Conservation (phyloP, 2,113 vertebrate genomes). For the Ancistrus triradiatus region DNA sequence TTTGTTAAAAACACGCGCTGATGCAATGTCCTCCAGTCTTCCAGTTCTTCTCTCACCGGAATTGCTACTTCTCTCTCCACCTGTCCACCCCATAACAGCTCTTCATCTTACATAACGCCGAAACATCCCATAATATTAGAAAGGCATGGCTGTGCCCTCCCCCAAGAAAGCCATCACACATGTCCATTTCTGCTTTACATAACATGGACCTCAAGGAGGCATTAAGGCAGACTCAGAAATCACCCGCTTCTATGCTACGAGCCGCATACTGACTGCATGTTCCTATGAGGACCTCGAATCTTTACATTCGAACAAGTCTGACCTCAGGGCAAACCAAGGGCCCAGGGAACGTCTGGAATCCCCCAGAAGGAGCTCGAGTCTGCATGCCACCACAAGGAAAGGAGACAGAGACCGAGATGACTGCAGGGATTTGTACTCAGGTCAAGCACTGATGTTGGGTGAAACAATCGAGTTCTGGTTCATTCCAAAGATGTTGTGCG, state of each 20-base stretch:
- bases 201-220: not conserved
- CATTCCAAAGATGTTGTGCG: too few species aligned
- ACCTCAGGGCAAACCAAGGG: too few species aligned
- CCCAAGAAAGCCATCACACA: not conserved
- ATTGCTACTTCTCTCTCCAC: not conserved
- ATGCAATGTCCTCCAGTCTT: not conserved
- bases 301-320: too few species aligned
- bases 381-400: too few species aligned
- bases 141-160: not conserved
- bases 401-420: too few species aligned
- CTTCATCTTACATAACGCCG: not conserved
- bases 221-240: not conserved
- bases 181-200: not conserved
- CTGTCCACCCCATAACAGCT: not conserved
- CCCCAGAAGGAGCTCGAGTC: too few species aligned
- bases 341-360: too few species aligned
- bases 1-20: not conserved
- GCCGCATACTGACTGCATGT: not conserved
- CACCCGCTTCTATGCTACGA: too few species aligned
- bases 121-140: constrained; percentile 4
- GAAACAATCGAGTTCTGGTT: too few species aligned
- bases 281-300: too few species aligned
- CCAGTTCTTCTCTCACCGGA: not conserved
- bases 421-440: too few species aligned
- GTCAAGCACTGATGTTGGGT: too few species aligned